Evolutionary conservation across 2,113 vertebrate species (phyloP).

Genomic region (Cryptotis parvus): DNA sequence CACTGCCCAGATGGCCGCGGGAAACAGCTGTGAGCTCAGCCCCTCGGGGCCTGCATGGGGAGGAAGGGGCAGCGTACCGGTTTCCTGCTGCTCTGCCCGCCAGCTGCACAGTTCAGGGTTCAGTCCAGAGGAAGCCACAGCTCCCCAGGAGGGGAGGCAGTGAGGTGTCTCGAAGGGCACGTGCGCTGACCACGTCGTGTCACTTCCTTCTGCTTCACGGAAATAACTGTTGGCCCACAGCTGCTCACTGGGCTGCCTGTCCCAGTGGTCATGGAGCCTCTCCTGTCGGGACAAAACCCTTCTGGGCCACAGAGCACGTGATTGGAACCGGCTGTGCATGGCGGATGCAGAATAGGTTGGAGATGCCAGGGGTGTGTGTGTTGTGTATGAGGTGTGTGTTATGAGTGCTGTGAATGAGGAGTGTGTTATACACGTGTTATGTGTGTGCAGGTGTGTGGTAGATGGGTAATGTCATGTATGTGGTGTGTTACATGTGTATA

Average conservation of each 20-base stretch:
- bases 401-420: too few species aligned
- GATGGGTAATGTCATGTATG: too few species aligned
- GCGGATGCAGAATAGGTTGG: too few species aligned
- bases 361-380: too few species aligned
- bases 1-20: constrained; percentile 4
- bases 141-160: not conserved
- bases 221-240: constrained; percentile 29
- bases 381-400: too few species aligned
- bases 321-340: too few species aligned
- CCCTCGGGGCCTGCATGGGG: not conserved
- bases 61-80: not conserved
- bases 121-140: not conserved
- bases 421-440: too few species aligned
- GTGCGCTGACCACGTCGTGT: not conserved
- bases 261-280: not conserved
- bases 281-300: not conserved
- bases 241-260: not conserved
- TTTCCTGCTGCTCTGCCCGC: constrained; percentile 61
- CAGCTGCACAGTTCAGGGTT: not conserved
- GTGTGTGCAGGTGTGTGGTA: too few species aligned
- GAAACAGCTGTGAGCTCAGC: constrained; percentile 64
- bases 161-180: not conserved
- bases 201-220: constrained; percentile 61
- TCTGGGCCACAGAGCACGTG: not conserved
- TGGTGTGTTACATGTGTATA: too few species aligned